A percentile compares a stretch with the other conserved stretches of the same genome.
phyloP scores from a whole-genome alignment of 2,888 invertebrate genomes.

The Lamellibrachia columna region DNA sequence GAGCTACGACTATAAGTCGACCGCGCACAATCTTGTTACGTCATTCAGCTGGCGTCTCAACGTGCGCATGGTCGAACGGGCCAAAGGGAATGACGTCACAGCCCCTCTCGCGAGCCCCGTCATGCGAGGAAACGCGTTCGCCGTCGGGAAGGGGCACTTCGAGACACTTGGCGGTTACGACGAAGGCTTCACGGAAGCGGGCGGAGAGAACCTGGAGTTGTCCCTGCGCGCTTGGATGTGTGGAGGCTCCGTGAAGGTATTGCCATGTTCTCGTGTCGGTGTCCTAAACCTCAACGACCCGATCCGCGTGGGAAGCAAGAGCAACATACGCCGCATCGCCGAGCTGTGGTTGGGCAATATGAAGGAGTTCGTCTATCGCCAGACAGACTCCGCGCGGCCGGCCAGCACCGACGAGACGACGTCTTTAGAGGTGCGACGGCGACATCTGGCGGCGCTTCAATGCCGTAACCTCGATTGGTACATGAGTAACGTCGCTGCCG shows the following conservation, averaged over 20 bases:
- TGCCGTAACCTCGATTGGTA: constrained; percentile 41
- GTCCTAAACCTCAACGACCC: constrained; percentile 42
- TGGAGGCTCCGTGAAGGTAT: constrained; percentile 35
- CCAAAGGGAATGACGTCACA: neutral
- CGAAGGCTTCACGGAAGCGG: constrained; percentile 35
- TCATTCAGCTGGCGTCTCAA: constrained; percentile 40
- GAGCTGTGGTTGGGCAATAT: constrained; percentile 39
- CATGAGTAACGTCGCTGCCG: constrained; percentile 35
- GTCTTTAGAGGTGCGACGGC: constrained; percentile 13
- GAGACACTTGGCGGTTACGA: constrained; percentile 39
- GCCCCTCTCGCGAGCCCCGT: constrained; percentile 31
- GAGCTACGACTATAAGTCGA: constrained; percentile 37
- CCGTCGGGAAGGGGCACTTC: constrained; percentile 38
- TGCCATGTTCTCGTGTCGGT: constrained; percentile 43
- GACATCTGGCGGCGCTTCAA: neutral
- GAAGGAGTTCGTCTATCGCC: constrained; percentile 32
- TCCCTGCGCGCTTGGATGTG: constrained; percentile 41
- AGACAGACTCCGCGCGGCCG: neutral
- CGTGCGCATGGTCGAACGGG: constrained; percentile 31
- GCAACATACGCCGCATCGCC: constrained; percentile 36
- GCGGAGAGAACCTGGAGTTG: constrained; percentile 43
- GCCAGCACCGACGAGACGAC: constrained; percentile 14
- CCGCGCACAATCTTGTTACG: constrained; percentile 29
- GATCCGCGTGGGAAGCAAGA: constrained; percentile 33
- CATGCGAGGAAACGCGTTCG: constrained; percentile 40